phyloP scores from a whole-genome alignment of 2,113 vertebrate genomes.

The Triplophysa tibetana region DNA sequence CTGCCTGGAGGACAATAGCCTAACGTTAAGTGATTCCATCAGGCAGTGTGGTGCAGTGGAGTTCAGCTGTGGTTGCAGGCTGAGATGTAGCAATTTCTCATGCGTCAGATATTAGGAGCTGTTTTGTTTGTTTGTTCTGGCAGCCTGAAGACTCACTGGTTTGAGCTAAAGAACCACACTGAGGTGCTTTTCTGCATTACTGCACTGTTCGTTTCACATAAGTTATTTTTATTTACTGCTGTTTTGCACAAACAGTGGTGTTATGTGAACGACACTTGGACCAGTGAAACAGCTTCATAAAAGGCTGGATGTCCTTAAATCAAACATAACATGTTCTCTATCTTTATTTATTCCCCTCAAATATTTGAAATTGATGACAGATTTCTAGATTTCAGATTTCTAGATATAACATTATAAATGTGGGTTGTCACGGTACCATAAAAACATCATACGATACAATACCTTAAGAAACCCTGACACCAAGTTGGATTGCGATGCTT shows the following conservation, averaged over 20 bases:
- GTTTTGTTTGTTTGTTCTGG: constrained; percentile 38
- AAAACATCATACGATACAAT: too few species aligned
- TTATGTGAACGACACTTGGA: background rate
- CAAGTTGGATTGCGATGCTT: too few species aligned
- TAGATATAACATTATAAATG: too few species aligned
- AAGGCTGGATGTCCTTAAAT: background rate
- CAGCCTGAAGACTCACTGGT: background rate
- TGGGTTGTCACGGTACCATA: too few species aligned
- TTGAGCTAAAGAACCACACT: background rate
- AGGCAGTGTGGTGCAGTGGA: background rate
- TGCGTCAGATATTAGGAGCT: background rate
- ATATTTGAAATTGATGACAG: background rate
- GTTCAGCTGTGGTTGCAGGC: constrained; percentile 1
- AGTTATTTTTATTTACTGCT: background rate
- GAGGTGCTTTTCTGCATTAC: constrained; percentile 19
- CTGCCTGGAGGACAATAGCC: background rate
- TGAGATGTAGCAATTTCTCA: background rate
- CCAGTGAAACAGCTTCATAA: background rate
- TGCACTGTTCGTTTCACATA: background rate
- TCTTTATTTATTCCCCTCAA: background rate
- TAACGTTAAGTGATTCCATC: too few species aligned
- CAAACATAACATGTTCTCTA: background rate
- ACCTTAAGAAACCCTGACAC: too few species aligned
- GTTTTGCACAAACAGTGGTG: background rate
- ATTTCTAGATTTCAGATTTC: too few species aligned